phyloP scores from a whole-genome alignment of 2,113 vertebrate species.

The Elgaria multicarinata region DNA sequence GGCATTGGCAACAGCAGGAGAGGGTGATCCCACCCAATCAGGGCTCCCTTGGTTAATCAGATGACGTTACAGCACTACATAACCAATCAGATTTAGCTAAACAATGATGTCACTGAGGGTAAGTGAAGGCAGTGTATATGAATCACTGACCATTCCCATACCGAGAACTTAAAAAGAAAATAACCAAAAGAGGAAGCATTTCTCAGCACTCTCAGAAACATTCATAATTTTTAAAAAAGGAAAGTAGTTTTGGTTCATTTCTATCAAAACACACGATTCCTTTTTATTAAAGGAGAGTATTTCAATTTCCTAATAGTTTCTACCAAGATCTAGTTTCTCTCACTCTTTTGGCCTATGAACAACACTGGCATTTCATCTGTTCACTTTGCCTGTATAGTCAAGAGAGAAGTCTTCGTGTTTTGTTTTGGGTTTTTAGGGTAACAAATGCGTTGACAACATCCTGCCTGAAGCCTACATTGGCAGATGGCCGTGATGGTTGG shows the following conservation, averaged over 20 bases:
- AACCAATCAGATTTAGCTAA: background rate
- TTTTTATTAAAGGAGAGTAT: background rate
- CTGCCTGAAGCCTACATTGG: slow-evolving; percentile 34
- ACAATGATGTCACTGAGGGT: too few species aligned
- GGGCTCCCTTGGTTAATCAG: background rate
- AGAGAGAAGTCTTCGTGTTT: background rate
- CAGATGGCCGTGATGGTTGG: background rate
- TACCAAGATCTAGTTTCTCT: background rate
- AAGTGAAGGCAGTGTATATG: too few species aligned
- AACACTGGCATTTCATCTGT: background rate
- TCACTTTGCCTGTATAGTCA: background rate
- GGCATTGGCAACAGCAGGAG: background rate
- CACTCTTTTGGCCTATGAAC: background rate
- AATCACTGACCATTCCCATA: background rate
- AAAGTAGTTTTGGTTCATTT: background rate
- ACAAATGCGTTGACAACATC: background rate
- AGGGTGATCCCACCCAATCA: background rate
- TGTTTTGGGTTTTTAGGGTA: too few species aligned
- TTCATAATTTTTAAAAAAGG: background rate
- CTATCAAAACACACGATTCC: background rate
- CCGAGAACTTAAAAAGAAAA: background rate
- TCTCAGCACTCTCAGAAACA: background rate
- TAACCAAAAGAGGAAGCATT: background rate
- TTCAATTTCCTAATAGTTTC: background rate
- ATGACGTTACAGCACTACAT: background rate